These are phyloP conservation scores for Labeo catla DNA, from an alignment of 2,113 vertebrate genomes.

Conservation along the genomic window DNA sequence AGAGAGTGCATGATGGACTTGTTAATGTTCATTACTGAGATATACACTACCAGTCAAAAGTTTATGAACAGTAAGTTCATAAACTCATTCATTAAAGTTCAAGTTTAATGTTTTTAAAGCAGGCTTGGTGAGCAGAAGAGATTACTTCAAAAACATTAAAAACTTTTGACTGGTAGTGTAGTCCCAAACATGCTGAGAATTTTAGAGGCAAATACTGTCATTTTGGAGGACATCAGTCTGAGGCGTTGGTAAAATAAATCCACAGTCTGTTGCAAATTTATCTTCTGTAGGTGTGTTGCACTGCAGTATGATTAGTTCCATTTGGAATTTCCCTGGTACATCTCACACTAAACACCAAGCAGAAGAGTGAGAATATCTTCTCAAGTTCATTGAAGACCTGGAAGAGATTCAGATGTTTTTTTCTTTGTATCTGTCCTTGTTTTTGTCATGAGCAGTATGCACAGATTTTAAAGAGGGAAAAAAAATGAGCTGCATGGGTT, in stretches of 20 bases:
- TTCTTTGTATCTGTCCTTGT: not conserved
- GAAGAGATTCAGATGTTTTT: not conserved
- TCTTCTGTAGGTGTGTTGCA: not conserved
- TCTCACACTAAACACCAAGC: too few relatives aligned
- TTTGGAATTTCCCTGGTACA: not conserved
- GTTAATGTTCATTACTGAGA: not conserved
- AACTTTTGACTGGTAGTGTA: too few relatives aligned
- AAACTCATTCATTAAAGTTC: too few relatives aligned
- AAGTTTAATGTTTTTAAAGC: too few relatives aligned
- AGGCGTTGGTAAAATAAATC: conserved; percentile 3
- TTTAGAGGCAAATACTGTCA: not conserved
- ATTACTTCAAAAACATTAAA: too few relatives aligned
- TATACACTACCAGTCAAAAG: too few relatives aligned
- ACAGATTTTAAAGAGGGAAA: not conserved
- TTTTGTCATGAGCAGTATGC: not conserved
- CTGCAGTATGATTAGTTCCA: not conserved
- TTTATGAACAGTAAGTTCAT: too few relatives aligned
- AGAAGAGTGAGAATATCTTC: too few relatives aligned
- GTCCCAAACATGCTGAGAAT: not conserved
- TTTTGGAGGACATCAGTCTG: not conserved
- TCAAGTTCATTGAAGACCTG: not conserved
- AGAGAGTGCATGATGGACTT: not conserved
- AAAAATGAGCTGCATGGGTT: not conserved
- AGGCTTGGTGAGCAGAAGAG: too few relatives aligned
- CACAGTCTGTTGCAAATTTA: not conserved